Percentiles rank a stretch among this genome's conserved stretches.
Conservation (phyloP, 2,797 vertebrate species). For the Hippopotamyrus pictus region DNA sequence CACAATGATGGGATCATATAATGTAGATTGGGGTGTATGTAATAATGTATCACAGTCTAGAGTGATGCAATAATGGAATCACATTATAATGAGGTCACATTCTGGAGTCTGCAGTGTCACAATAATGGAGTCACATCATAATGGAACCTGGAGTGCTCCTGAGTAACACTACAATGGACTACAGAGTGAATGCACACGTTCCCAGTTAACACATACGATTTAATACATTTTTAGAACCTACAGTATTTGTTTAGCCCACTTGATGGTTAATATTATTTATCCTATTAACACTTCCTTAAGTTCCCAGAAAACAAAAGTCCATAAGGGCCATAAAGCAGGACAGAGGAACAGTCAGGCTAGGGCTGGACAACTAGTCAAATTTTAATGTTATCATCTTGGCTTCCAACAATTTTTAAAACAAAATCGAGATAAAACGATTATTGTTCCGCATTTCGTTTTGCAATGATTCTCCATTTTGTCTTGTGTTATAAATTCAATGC, state of each 20-base stretch:
- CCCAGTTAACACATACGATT: neutral
- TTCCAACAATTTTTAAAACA: neutral
- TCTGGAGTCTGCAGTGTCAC: neutral
- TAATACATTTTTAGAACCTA: neutral
- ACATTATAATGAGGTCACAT: neutral
- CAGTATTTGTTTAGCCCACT: neutral
- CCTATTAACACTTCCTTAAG: neutral
- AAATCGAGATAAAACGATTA: neutral
- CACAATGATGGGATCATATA: neutral
- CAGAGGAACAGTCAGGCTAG: neutral
- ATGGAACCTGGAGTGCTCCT: neutral
- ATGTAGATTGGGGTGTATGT: neutral
- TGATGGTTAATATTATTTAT: neutral
- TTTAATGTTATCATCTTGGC: neutral
- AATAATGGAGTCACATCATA: neutral
- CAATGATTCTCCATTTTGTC: neutral
- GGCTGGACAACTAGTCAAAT: neutral
- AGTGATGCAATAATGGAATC: neutral
- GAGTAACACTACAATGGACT: neutral
- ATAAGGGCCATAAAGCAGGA: neutral
- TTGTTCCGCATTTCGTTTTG: neutral
- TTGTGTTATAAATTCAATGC: neutral
- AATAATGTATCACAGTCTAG: neutral
- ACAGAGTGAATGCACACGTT: neutral
- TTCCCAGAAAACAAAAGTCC: neutral